Conservation (phyloP, 2,888 invertebrate species). For the Drosophila atripex region DNA sequence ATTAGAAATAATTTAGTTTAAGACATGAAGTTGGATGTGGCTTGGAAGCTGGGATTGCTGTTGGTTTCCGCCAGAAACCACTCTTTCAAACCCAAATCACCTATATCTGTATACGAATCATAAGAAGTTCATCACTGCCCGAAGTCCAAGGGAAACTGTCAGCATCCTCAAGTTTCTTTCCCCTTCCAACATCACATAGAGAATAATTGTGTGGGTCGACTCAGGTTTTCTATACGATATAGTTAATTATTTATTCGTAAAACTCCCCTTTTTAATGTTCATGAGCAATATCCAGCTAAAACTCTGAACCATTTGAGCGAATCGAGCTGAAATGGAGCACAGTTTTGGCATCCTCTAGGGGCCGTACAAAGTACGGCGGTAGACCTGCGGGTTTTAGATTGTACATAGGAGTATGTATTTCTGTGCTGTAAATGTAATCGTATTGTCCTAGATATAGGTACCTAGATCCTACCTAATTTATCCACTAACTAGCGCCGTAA, state of each 20-base stretch:
- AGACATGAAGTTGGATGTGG: slow-evolving; percentile 20
- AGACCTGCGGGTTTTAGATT: slow-evolving; percentile 28
- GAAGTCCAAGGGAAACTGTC: background rate
- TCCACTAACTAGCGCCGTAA: slow-evolving; percentile 30
- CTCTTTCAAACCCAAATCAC: background rate
- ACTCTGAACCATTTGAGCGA: slow-evolving; percentile 54
- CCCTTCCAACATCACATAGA: slow-evolving; percentile 11
- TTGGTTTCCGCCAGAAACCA: slow-evolving; percentile 7
- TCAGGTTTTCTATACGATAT: slow-evolving; percentile 66
- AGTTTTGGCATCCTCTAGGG: slow-evolving; percentile 61
- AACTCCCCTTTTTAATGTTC: background rate
- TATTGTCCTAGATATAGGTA: slow-evolving; percentile 59
- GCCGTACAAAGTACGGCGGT: slow-evolving; percentile 78
- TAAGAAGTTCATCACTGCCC: slow-evolving; percentile 26
- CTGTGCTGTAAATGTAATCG: slow-evolving; percentile 59
- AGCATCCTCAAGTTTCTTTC: background rate
- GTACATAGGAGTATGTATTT: slow-evolving; percentile 38
- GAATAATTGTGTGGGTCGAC: slow-evolving; percentile 57
- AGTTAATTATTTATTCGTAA: slow-evolving; percentile 19
- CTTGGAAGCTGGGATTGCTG: slow-evolving; percentile 1
- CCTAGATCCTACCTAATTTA: slow-evolving; percentile 39
- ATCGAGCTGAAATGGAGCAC: slow-evolving; percentile 41
- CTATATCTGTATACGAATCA: slow-evolving; percentile 10
- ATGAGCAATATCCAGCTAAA: slow-evolving; percentile 66
- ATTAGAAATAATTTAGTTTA: slow-evolving; percentile 14